Conservation (phyloP, 2,888 invertebrate species). For the Macaria liturata region DNA sequence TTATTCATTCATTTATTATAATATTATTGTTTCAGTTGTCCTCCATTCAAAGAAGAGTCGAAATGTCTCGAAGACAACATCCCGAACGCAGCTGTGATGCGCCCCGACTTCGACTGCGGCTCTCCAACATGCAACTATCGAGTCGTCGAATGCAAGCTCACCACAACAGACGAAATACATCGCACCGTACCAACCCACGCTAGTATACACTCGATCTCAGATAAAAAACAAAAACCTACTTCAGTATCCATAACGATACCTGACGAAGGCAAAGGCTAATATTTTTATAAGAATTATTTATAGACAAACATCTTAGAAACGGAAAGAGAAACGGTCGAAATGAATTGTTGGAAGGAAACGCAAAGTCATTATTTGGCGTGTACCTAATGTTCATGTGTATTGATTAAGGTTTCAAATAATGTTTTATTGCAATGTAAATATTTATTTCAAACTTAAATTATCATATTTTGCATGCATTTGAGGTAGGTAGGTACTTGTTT, state of each 20-base stretch:
- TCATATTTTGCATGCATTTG: neutral
- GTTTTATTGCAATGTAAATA: constrained; percentile 21
- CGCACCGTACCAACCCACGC: constrained; percentile 48
- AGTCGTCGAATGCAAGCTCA: constrained; percentile 76
- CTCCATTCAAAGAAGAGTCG: constrained; percentile 71
- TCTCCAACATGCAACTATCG: constrained; percentile 73
- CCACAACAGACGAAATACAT: constrained; percentile 70
- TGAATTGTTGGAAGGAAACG: constrained; percentile 39
- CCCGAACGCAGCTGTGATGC: constrained; percentile 65
- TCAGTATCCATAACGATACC: constrained; percentile 85
- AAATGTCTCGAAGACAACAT: constrained; percentile 63
- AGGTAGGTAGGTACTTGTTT: no score
- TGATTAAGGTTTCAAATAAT: constrained; percentile 4
- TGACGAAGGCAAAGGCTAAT: constrained; percentile 81
- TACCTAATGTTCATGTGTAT: constrained; percentile 13
- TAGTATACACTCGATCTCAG: constrained; percentile 49
- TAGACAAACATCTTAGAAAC: constrained; percentile 35
- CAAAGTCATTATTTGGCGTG: constrained; percentile 43
- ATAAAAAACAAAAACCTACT: constrained; percentile 58
- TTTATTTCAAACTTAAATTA: constrained; percentile 3
- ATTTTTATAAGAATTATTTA: constrained; percentile 26
- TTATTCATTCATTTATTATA: neutral
- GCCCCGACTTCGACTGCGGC: constrained; percentile 72
- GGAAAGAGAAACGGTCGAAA: constrained; percentile 41
- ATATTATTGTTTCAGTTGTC: constrained; percentile 61